Evolutionary conservation across 2,113 vertebrate species (phyloP).

Genomic region (Petrocephalus microphthalmus): DNA sequence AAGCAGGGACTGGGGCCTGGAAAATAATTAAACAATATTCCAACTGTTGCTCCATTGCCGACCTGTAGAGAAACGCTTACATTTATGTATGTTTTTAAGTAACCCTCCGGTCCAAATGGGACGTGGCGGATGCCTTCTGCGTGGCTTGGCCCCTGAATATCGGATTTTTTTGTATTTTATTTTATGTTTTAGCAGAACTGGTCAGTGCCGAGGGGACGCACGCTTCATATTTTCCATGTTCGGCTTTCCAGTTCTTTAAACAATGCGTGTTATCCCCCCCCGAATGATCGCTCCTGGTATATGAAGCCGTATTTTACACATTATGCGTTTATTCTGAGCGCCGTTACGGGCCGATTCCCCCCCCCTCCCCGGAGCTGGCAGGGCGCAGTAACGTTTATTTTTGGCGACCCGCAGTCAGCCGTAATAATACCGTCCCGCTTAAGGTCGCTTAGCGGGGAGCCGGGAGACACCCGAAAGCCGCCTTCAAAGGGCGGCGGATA

Average conservation of each 20-base stretch:
- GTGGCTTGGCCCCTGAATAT: not conserved
- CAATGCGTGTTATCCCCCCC: not conserved
- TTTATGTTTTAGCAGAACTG: not conserved
- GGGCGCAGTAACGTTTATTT: not conserved
- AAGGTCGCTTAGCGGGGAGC: not conserved
- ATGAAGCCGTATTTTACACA: not conserved
- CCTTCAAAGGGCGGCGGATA: not conserved
- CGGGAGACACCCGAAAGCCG: not conserved
- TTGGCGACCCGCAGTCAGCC: not conserved
- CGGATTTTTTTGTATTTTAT: too few species aligned
- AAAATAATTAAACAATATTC: constrained; percentile 47
- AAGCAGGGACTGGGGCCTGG: constrained; percentile 59
- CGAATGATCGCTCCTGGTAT: not conserved
- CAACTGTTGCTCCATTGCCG: constrained; percentile 41
- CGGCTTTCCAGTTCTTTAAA: not conserved
- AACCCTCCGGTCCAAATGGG: not conserved
- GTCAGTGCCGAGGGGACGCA: not conserved
- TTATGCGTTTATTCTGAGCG: not conserved
- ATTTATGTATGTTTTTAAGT: not conserved
- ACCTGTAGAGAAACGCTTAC: constrained; percentile 6
- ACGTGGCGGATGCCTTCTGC: not conserved
- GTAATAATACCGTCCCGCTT: not conserved
- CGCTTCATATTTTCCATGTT: constrained; percentile 9
- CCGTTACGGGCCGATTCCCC: not conserved
- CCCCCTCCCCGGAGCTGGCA: not conserved